Evolutionary conservation across 2,888 invertebrate species (phyloP).

Genomic region (Punctoribates punctum): DNA sequence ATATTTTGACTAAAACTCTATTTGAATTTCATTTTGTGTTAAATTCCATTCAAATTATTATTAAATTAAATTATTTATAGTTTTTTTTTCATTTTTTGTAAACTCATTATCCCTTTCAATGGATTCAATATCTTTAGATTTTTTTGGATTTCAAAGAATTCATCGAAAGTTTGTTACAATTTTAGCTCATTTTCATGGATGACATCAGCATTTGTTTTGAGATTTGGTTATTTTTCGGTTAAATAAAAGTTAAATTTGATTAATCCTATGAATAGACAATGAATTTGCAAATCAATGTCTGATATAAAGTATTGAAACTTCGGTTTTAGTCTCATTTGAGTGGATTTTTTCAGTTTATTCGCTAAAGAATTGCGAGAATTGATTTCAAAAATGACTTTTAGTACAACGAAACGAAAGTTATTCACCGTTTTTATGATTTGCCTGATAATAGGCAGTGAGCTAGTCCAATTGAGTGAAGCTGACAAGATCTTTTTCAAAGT

Average conservation of each 20-base stretch:
- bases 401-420: neutral
- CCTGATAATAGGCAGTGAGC: slow-evolving; percentile 14
- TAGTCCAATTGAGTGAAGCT: neutral
- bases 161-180: no score
- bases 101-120: no score
- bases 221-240: no score
- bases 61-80: neutral
- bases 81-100: neutral
- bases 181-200: no score
- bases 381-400: neutral
- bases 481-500: neutral
- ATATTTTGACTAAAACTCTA: no score
- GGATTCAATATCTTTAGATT: no score
- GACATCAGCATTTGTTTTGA: no score
- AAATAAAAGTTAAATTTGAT: neutral
- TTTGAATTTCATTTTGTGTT: neutral
- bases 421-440: neutral
- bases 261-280: neutral
- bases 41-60: neutral
- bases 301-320: neutral
- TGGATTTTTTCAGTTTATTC: neutral
- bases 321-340: neutral
- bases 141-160: no score
- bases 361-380: no score
- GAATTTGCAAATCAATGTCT: neutral